phyloP scores from a whole-genome alignment of 2,113 vertebrate genomes.

The Leucosticte australis region DNA sequence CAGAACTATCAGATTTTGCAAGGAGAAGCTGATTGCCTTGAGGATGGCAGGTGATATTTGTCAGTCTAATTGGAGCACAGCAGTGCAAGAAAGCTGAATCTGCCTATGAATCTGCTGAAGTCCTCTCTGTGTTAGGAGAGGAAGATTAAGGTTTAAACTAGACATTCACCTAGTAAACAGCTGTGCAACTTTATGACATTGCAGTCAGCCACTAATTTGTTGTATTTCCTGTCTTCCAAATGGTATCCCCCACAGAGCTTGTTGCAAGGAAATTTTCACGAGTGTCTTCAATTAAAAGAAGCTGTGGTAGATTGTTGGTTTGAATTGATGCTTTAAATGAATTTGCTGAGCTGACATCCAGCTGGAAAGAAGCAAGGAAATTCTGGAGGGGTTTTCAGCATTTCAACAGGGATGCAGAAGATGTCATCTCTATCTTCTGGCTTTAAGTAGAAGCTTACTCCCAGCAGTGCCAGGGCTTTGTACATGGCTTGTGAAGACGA shows the following conservation, averaged over 20 bases:
- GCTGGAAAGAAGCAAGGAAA: not conserved
- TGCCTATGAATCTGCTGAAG: not conserved
- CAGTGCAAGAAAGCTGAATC: not conserved
- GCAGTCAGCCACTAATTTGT: not conserved
- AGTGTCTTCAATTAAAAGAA: not conserved
- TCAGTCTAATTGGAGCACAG: not conserved
- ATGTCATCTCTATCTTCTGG: not conserved
- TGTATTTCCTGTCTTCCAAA: not conserved
- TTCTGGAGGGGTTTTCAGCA: not conserved
- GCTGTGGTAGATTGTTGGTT: not conserved
- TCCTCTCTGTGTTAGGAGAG: not conserved
- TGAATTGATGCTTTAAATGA: not conserved
- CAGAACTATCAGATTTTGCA: not conserved
- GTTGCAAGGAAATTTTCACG: not conserved
- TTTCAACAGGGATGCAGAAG: not conserved
- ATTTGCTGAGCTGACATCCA: not conserved
- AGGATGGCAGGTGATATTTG: not conserved
- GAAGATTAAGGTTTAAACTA: not conserved
- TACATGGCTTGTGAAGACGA: not conserved
- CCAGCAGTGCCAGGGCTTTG: not conserved
- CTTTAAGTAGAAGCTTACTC: not conserved
- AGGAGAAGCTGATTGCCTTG: not conserved
- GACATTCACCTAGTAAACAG: not conserved
- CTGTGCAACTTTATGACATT: not conserved
- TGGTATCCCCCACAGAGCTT: not conserved